These are phyloP conservation scores for Passer montanus DNA, from an alignment of 2,113 vertebrate genomes.

Conservation along the genomic window DNA sequence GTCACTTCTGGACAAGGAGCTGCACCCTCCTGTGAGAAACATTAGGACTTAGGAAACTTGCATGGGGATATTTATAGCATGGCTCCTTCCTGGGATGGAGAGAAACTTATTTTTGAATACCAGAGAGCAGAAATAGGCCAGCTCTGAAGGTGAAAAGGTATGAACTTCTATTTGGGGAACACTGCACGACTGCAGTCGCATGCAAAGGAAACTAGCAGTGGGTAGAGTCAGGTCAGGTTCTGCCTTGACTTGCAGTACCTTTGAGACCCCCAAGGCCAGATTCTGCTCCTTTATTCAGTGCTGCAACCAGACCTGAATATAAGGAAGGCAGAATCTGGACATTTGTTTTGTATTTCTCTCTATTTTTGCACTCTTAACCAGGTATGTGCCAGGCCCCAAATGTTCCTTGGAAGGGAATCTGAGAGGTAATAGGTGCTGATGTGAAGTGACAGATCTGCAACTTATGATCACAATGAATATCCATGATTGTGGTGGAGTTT, in stretches of 20 bases:
- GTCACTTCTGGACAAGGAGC: neutral
- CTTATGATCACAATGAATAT: neutral
- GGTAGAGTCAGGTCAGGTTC: neutral
- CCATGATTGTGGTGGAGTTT: neutral
- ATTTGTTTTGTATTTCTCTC: neutral
- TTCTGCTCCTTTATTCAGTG: neutral
- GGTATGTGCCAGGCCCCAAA: accelerated
- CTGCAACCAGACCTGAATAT: neutral
- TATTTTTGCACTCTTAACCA: neutral
- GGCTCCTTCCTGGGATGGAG: constrained; percentile 4
- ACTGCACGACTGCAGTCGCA: neutral
- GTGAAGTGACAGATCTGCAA: neutral
- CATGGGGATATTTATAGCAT: constrained; percentile 7
- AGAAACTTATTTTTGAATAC: constrained; percentile 18
- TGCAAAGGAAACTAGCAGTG: neutral
- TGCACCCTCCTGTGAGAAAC: neutral
- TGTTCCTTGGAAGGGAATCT: neutral
- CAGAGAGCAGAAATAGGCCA: constrained; percentile 30
- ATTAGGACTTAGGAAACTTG: neutral
- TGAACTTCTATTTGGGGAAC: constrained; percentile 25
- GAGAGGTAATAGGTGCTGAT: neutral
- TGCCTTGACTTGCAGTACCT: accelerated
- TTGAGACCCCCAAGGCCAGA: neutral
- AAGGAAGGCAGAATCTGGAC: neutral
- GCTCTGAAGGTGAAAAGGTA: constrained; percentile 56